Base-by-base conservation (phyloP, 2,888 invertebrate genomes). In the Leptinotarsa rubiginosa region DNA sequence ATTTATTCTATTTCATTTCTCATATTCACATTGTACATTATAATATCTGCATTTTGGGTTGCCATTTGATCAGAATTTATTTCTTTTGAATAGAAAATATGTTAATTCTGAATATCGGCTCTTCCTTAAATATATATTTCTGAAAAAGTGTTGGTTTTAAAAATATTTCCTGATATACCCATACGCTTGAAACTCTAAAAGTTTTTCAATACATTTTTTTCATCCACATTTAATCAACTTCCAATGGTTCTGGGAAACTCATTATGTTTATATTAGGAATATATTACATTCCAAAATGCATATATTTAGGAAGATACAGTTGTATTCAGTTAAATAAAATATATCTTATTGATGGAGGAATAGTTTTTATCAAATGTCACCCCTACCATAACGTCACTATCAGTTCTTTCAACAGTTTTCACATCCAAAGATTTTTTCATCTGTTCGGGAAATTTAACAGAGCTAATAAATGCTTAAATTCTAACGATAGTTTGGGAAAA, bases 211-310 rank as follows among this genome's bases (percentile, higher is more conserved):
- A 56, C 20, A 56, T 20, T 12, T 20, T 22, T 12, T 56, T 15
- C 20, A 15, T 20, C 22, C 22, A 20, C 20, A 15, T 56, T 7
- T 56, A 3, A 22, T 56, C 56, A 20, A 62, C 62, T 31, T 31
- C 41, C 7, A n/a, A 16, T 62, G 25, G 41, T 62, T 31, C 15
- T n/a, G 31, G 7, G 25, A 62, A 31, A 31, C 41, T 25, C n/a
- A 7, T 31, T 62, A 59, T 62, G 41, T 41, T 62, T 62, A 31
- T 62, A 62, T 62, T 62, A 18, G 62, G 41, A 62, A 41, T 41
- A 25, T 62, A 16, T 31, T 16, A 22, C 13, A 56, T 56, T 22
- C 15, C 20, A 15, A 12, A 22, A 4, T 20, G 18, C 20, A 56
- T 56, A 15, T 22, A 56, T 56, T 20, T 15, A 56, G 22, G 12